Percentiles rank a stretch among this genome's conserved stretches.
Conservation (phyloP, 1,140 invertebrate species). For the Trialeurodes vaporariorum region DNA sequence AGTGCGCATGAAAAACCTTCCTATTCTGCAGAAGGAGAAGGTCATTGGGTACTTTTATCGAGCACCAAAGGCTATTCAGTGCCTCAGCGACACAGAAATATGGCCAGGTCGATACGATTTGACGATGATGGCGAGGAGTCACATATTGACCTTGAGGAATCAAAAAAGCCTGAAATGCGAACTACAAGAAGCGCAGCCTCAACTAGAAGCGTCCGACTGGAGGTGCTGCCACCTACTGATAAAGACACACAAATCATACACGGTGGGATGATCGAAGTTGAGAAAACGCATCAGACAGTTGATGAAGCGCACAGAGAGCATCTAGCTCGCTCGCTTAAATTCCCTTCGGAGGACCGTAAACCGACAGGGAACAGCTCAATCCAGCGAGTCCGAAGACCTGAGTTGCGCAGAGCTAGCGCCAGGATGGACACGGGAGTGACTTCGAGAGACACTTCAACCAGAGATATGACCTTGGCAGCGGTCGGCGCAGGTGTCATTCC, state of each 20-base stretch:
- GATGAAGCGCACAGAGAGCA: slow-evolving; percentile 44
- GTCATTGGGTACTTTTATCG: slow-evolving; percentile 61
- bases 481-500: slow-evolving; percentile 63
- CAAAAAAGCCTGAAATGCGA: not conserved
- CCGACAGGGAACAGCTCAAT: not conserved
- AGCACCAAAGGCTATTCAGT: slow-evolving; percentile 58
- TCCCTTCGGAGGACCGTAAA: slow-evolving; percentile 11
- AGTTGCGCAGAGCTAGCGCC: not conserved
- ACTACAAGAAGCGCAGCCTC: slow-evolving; percentile 5
- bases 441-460: not conserved
- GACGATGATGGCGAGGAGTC: slow-evolving; percentile 6
- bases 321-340: slow-evolving; percentile 35
- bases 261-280: slow-evolving; percentile 59
- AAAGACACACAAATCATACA: slow-evolving; percentile 54
- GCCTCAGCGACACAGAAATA: slow-evolving; percentile 26
- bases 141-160: not conserved
- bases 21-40: slow-evolving; percentile 47
- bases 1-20: slow-evolving; percentile 10
- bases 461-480: slow-evolving; percentile 41
- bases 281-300: slow-evolving; percentile 53
- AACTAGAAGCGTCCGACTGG: slow-evolving; percentile 42
- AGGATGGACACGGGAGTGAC: not conserved
- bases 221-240: slow-evolving; percentile 53
- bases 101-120: slow-evolving; percentile 11
- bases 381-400: slow-evolving; percentile 1